A percentile compares a stretch with the other conserved stretches of the same genome.
These are phyloP conservation scores for Erythrocebus patas DNA, from an alignment of 2,113 vertebrate species.

Conservation along the genomic window DNA sequence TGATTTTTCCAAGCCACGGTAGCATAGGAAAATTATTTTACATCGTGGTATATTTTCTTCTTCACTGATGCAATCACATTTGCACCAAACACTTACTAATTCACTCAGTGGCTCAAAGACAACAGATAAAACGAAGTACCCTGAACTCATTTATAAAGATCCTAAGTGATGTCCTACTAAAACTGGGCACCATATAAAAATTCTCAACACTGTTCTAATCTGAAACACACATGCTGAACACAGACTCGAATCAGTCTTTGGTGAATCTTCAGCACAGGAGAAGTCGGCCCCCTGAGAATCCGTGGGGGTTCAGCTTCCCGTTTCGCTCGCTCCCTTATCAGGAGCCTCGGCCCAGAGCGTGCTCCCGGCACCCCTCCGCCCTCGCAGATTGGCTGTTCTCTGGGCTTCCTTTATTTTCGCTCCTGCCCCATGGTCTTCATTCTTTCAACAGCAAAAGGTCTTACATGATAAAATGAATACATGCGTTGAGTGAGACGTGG, in stretches of 20 bases:
- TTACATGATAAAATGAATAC: no score
- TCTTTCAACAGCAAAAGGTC: not conserved
- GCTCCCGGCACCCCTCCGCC: no score
- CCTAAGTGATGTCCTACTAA: not conserved
- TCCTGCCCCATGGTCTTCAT: not conserved
- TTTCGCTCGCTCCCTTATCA: no score
- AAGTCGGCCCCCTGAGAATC: not conserved
- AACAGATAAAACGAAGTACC: not conserved
- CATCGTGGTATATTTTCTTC: not conserved
- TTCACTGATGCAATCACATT: not conserved
- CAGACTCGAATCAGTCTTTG: accelerated
- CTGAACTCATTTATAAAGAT: not conserved
- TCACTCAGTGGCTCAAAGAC: not conserved
- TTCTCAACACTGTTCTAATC: accelerated
- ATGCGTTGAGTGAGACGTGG: no score
- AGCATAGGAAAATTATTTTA: no score
- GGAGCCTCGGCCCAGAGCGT: no score
- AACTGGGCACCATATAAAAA: accelerated
- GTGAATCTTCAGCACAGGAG: accelerated
- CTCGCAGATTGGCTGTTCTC: accelerated
- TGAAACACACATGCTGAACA: accelerated
- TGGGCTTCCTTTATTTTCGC: not conserved
- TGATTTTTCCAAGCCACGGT: accelerated
- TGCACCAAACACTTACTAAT: not conserved
- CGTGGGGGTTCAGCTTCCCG: not conserved